Evolutionary conservation across 2,113 vertebrate species (phyloP).

Genomic region (Pachycephala philippinensis): DNA sequence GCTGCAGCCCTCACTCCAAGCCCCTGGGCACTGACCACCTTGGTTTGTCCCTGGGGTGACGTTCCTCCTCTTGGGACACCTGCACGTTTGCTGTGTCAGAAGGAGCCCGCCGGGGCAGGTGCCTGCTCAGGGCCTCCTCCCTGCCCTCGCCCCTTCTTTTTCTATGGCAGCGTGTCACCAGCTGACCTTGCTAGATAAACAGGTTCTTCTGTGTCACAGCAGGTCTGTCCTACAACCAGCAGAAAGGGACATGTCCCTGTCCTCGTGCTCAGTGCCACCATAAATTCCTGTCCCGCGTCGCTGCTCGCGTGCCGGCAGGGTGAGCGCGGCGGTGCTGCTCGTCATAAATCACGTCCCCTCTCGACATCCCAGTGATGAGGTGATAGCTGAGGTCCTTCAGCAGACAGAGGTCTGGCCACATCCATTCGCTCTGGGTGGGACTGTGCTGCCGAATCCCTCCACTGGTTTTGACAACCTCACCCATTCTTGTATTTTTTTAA

Average conservation of each 20-base stretch:
- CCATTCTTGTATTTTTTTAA: slow-evolving; percentile 32
- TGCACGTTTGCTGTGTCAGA: not conserved
- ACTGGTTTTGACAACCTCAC: not conserved
- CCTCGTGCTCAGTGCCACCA: not conserved
- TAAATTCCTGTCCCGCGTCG: not conserved
- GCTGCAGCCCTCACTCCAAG: not conserved
- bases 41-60: not conserved
- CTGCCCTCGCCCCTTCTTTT: not conserved
- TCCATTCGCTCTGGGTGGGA: not conserved
- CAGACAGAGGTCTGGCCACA: not conserved
- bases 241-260: not conserved
- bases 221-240: not conserved
- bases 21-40: not conserved
- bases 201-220: not conserved
- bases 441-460: not conserved
- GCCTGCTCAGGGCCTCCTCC: not conserved
- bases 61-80: not conserved
- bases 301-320: not conserved
- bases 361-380: not conserved
- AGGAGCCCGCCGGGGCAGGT: not conserved
- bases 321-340: not conserved
- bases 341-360: not conserved
- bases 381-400: not conserved
- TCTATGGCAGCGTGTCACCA: not conserved
- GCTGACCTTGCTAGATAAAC: not conserved